A percentile compares a stretch with the other conserved stretches of the same genome.
Evolutionary conservation across 2,888 invertebrate genomes (phyloP).

Genomic region (Sarcophaga subvicina): DNA sequence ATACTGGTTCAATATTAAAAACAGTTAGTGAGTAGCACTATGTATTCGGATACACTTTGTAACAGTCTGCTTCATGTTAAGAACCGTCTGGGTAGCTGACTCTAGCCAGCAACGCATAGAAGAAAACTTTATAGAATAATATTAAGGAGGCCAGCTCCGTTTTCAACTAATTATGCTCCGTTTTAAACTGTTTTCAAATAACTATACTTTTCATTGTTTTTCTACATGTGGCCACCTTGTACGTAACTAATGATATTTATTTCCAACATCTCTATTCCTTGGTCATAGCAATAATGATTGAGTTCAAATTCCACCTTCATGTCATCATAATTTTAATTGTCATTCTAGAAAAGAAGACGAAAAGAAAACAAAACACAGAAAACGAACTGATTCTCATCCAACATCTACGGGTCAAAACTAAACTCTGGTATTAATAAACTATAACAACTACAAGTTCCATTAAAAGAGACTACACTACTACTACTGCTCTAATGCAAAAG

Average conservation of each 20-base stretch:
- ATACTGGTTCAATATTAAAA: too few species aligned
- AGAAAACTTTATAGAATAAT: not conserved
- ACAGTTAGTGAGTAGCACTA: too few species aligned
- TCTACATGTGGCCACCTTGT: constrained; percentile 46
- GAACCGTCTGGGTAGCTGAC: too few species aligned
- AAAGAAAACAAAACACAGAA: constrained; percentile 55
- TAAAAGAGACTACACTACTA: not conserved
- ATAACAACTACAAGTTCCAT: constrained; percentile 39
- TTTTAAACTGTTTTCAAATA: not conserved
- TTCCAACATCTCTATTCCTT: constrained; percentile 60
- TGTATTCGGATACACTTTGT: too few species aligned
- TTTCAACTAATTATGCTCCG: too few species aligned
- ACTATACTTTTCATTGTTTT: too few species aligned
- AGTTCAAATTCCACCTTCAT: constrained; percentile 74
- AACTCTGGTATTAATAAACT: constrained; percentile 60
- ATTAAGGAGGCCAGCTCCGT: constrained; percentile 64
- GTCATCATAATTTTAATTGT: constrained; percentile 78
- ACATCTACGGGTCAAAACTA: constrained; percentile 57
- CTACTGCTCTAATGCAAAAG: not conserved
- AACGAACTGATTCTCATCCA: constrained; percentile 65
- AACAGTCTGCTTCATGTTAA: too few species aligned
- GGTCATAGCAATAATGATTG: constrained; percentile 76
- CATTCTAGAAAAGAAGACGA: constrained; percentile 45
- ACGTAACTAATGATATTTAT: constrained; percentile 3
- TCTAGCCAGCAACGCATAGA: too few species aligned